These are phyloP conservation scores for Machimus rusticus DNA, from an alignment of 2,888 invertebrate species.

Conservation along the genomic window DNA sequence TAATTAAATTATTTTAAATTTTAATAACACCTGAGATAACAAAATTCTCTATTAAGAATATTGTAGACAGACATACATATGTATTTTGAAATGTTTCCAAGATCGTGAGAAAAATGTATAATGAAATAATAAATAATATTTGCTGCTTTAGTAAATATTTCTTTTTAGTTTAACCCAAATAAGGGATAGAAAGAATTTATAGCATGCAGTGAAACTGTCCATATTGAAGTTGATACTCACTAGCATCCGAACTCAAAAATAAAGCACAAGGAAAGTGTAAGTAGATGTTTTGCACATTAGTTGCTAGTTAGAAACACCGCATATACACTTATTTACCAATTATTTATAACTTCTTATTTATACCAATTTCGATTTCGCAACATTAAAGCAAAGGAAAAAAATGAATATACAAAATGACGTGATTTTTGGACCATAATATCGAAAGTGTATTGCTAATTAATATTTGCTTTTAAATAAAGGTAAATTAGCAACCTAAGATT, in stretches of 20 bases:
- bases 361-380: neutral
- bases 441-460: conserved; percentile 37
- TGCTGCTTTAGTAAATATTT: neutral
- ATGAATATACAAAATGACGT: neutral
- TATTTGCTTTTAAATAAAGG: conserved; percentile 37
- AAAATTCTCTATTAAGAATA: neutral
- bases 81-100: neutral
- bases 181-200: neutral
- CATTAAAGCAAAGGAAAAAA: neutral
- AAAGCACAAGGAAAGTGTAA: neutral
- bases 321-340: neutral
- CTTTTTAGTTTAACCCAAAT: neutral
- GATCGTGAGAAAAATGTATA: neutral
- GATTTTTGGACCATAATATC: conserved; percentile 38
- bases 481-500: conserved; percentile 34
- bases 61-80: too few species aligned
- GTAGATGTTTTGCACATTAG: neutral
- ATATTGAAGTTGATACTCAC: neutral
- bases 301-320: neutral
- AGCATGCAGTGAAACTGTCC: neutral
- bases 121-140: neutral
- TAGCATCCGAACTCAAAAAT: neutral
- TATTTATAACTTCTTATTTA: neutral
- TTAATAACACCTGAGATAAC: neutral
- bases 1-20: too few species aligned